Evolutionary conservation across 1,140 invertebrate species (phyloP).

Genomic region (Anoplolepis gracilipes): DNA sequence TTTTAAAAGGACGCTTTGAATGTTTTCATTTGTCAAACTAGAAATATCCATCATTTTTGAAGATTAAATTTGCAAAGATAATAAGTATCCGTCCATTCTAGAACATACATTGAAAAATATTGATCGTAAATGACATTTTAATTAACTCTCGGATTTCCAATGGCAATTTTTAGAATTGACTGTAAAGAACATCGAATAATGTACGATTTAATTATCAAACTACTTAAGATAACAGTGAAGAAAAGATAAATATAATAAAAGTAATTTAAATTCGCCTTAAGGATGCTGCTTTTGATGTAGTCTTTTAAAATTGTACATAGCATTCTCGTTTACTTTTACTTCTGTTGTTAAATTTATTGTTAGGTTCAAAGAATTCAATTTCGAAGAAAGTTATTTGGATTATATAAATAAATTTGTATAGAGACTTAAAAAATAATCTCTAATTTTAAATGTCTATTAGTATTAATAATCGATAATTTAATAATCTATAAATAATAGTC

Average conservation of each 20-base stretch:
- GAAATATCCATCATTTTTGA: neutral
- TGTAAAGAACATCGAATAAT: constrained; percentile 12
- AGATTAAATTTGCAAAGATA: neutral
- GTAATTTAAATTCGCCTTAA: constrained; percentile 34
- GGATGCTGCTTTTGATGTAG: constrained; percentile 26
- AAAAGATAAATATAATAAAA: constrained; percentile 14
- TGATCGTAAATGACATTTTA: neutral
- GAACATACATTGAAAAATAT: neutral
- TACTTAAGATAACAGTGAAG: constrained; percentile 18
- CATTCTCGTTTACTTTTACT: constrained; percentile 15
- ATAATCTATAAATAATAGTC: too few relatives aligned
- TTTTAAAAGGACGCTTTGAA: neutral
- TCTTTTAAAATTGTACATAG: constrained; percentile 12
- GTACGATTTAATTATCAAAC: constrained; percentile 39
- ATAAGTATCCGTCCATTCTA: neutral
- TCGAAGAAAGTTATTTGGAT: neutral
- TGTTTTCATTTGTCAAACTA: neutral
- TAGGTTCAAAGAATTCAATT: neutral
- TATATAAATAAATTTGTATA: too few relatives aligned
- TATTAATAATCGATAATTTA: too few relatives aligned
- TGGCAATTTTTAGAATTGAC: constrained; percentile 32
- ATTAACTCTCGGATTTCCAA: constrained; percentile 22
- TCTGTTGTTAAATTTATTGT: neutral
- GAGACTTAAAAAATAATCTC: too few relatives aligned
- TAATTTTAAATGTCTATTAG: too few relatives aligned